phyloP scores from a whole-genome alignment of 1,140 invertebrate species.

The Solen grandis region DNA sequence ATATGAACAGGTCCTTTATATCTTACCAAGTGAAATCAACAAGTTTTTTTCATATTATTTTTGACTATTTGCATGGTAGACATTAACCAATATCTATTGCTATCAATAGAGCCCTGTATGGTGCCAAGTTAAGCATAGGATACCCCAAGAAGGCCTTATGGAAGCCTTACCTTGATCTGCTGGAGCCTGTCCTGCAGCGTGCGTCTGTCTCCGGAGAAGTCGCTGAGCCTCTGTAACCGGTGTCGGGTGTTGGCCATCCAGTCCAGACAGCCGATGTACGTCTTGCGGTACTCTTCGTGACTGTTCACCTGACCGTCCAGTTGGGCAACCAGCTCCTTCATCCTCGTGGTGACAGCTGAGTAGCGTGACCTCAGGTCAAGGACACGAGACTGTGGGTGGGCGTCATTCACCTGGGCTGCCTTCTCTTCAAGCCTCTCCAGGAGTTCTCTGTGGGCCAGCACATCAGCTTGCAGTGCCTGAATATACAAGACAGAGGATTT shows the following conservation, averaged over 20 bases:
- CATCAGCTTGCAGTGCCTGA: constrained; percentile 74
- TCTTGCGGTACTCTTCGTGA: constrained; percentile 92
- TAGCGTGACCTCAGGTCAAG: constrained; percentile 67
- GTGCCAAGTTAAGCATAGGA: too few species aligned
- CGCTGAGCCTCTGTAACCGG: constrained; percentile 91
- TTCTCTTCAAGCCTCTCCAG: constrained; percentile 73
- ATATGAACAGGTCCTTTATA: too few species aligned
- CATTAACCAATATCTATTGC: too few species aligned
- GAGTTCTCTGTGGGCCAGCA: constrained; percentile 69
- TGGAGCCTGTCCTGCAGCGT: constrained; percentile 92
- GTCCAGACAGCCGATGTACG: constrained; percentile 90
- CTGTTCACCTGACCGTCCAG: constrained; percentile 91
- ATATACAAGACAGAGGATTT: neutral
- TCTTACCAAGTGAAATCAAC: too few species aligned
- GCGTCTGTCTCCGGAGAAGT: constrained; percentile 87
- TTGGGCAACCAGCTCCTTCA: constrained; percentile 77
- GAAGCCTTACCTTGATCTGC: constrained; percentile 83
- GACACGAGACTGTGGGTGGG: constrained; percentile 63
- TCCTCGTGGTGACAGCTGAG: constrained; percentile 54
- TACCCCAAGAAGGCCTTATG: too few species aligned
- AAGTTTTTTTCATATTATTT: too few species aligned
- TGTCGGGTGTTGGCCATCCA: constrained; percentile 93
- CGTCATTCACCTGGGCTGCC: constrained; percentile 70
- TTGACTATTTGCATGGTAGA: too few species aligned
- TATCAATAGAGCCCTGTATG: too few species aligned